Conservation (phyloP, 2,113 vertebrate species). For the Erpornis zantholeuca region DNA sequence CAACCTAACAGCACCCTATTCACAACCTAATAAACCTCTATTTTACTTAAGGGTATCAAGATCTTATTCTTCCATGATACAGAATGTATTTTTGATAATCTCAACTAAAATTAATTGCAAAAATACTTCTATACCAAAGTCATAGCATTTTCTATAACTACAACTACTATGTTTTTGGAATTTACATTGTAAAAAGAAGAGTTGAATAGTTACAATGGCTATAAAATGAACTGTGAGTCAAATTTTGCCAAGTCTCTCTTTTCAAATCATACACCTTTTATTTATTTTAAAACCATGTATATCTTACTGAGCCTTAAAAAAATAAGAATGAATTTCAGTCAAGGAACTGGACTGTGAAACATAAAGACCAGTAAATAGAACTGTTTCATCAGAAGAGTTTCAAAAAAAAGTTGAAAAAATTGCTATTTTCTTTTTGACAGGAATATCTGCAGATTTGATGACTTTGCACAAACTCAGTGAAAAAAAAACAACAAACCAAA, state of each 20-base stretch:
- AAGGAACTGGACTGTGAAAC: not conserved
- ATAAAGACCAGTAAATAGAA: not conserved
- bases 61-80: not conserved
- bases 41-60: not conserved
- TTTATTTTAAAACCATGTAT: not conserved
- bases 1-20: not conserved
- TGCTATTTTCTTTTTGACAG: not conserved
- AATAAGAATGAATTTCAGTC: not conserved
- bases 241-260: not conserved
- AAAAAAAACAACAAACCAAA: not conserved
- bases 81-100: not conserved
- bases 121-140: not conserved
- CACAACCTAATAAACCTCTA: not conserved
- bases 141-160: not conserved
- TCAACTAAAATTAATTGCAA: not conserved
- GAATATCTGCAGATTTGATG: not conserved
- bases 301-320: not conserved
- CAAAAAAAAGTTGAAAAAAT: not conserved
- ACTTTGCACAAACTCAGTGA: not conserved
- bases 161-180: not conserved
- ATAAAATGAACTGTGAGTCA: not conserved
- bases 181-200: not conserved
- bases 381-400: not conserved
- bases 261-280: not conserved
- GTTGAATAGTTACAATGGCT: not conserved